Evolutionary conservation across 1,140 invertebrate genomes (phyloP), one percentile per base, ranked within the genome.

Genomic region (Eriosoma lanigerum): DNA sequence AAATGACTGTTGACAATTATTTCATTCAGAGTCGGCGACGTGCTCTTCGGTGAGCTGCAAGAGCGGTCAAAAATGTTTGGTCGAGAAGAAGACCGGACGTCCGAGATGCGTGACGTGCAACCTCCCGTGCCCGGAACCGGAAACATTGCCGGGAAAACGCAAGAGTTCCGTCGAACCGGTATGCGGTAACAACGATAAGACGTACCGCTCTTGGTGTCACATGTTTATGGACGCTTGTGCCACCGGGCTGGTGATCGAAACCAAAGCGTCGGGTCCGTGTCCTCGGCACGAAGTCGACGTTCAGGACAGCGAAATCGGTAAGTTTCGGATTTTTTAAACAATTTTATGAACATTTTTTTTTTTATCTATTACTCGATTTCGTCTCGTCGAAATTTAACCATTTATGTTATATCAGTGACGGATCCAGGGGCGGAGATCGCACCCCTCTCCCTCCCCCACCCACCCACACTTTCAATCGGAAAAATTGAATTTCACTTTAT

Each of bases 131-230:
- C 86, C 88, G 54, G 82, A 86, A 85, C 81, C 85, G 85, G 80
- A 87, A 86, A 66, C 84, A 83, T 46, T 82, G 84, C 32, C 84
- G 83, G 83, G 86, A 73, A 87, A 85, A 78, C 85, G 88, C 83
- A 83, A 83, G 87, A 83, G 73, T 84, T 87, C 82, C 86, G 87
- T 81, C 84, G 87, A 83, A 84, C 87, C 84, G 73, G 85, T 97
- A 60, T 97, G 95, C 87, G 94, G 93, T 72, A 89, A 89, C 68
- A 94, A 97, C 86, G 91, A 93, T 83, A 89, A 89, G 82, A 95
- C 94, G 1, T 96, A 96, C 86, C 87, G 89, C 32, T 94, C 93
- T 58, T 95, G 93, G 91, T 96, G 95, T 87, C 91, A 95, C 82
- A 92, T 96, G 89, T 90, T 93, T 83, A 90, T 92, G 83, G 92